Conservation (phyloP, 2,113 vertebrate species). For the Strix aluco region DNA sequence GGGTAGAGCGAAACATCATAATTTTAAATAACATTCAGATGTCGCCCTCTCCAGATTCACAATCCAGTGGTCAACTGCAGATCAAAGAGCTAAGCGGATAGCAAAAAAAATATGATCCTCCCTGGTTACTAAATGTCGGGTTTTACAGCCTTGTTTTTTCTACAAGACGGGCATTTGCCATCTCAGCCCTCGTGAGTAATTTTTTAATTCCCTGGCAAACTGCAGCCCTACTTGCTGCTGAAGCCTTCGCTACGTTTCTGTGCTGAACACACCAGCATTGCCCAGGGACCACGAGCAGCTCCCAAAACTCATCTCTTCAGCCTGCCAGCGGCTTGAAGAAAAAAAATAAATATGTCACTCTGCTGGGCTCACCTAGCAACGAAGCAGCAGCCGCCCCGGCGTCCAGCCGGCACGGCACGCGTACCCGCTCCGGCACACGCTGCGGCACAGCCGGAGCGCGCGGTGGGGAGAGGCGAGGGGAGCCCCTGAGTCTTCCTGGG, state of each 20-base stretch:
- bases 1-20: neutral
- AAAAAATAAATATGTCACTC: neutral
- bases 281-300: neutral
- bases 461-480: rapidly evolving
- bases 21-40: neutral
- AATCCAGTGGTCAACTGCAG: neutral
- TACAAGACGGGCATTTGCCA: neutral
- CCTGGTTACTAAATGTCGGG: neutral
- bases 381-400: neutral
- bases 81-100: neutral
- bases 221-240: neutral
- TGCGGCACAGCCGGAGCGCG: rapidly evolving
- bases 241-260: neutral
- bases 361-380: neutral
- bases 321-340: neutral
- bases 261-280: rapidly evolving
- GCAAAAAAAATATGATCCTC: neutral
- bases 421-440: rapidly evolving
- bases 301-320: neutral
- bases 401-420: rapidly evolving
- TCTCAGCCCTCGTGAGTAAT: neutral
- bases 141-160: neutral
- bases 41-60: neutral
- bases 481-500: rapidly evolving
- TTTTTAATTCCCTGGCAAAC: neutral